Percentiles rank a stretch among this genome's conserved stretches.
Conservation (phyloP, 2,888 invertebrate species). For the Automeris io region DNA sequence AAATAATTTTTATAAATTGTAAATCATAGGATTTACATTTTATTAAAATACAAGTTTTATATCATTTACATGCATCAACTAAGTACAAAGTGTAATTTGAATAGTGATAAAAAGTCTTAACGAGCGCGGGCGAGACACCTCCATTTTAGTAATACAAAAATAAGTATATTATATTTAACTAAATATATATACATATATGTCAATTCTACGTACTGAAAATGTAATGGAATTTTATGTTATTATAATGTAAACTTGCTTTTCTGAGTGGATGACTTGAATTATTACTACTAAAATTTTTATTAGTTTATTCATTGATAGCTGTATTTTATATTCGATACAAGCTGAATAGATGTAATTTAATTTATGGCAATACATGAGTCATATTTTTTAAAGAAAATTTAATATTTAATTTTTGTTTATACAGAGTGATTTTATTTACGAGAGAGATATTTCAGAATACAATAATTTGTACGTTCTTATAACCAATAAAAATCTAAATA, state of each 20-base stretch:
- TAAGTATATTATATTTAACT: slow-evolving; percentile 6
- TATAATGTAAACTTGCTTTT: background rate
- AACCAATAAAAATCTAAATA: no score
- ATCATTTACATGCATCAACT: slow-evolving; percentile 3
- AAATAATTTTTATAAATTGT: no score
- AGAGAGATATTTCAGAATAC: no score
- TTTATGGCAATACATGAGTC: no score
- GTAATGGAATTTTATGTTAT: slow-evolving; percentile 3
- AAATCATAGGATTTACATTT: background rate
- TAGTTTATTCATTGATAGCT: no score
- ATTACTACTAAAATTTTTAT: no score
- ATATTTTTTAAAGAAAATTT: no score
- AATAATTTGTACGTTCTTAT: no score
- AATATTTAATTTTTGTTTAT: no score
- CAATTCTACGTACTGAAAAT: slow-evolving; percentile 6
- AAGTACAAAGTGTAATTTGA: slow-evolving; percentile 4
- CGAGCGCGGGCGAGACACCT: slow-evolving; percentile 19
- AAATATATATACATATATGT: slow-evolving; percentile 2
- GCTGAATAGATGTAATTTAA: no score
- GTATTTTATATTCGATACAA: no score
- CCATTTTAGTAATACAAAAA: slow-evolving; percentile 12
- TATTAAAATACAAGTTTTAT: slow-evolving; percentile 4
- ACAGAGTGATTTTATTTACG: no score
- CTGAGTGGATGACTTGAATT: background rate
- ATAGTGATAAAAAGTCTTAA: slow-evolving; percentile 16